Evolutionary conservation across 2,888 invertebrate species (phyloP), one percentile per base, ranked within the genome.

Genomic region (Serrognathus titanus): DNA sequence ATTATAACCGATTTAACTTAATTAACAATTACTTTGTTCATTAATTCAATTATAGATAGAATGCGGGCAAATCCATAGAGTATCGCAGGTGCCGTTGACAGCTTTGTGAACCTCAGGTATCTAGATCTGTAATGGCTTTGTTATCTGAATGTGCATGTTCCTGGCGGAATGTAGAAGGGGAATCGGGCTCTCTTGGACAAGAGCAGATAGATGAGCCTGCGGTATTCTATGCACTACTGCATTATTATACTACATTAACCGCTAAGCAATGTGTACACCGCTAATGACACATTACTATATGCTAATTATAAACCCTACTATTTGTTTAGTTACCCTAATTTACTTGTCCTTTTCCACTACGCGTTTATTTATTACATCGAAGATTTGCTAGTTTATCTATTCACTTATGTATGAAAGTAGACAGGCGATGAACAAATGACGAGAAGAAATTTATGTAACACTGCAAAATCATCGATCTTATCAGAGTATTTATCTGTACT

Each of bases 71-170:
- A 66, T 69, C 67, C 62, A 65, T 68, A 53, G 56, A 53, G 51
- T 51, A 63, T 59, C 63, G 62, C 66, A 66, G 66, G 65, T 70
- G 68, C 56, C 60, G 66, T 55, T 69, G 70, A 69, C 69, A 68
- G 68, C 62, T 67, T 62, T 67, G 65, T 66, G 64, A 66, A 65
- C 65, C 67, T 69, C 68, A 72, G 71, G 70, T 71, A 69, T 70
- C 69, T 66, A 65, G 61, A 69, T 66, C 66, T 66, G 67, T 67
- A 69, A 68, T 70, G 65, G 68, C 67, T 67, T 70, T 67, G 69
- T 71, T 72, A 70, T 70, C 68, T 64, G 66, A 61, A 57, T 63
- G 61, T 61, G 62, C 64, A 57, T 58, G 60, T 64, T 57, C 51
- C 60, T 63, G 64, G 63, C 63, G 66, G 65, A 63, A 65, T 61